Base-by-base conservation (phyloP, 1,140 invertebrate genomes). In the Drosophila repletoides region DNA sequence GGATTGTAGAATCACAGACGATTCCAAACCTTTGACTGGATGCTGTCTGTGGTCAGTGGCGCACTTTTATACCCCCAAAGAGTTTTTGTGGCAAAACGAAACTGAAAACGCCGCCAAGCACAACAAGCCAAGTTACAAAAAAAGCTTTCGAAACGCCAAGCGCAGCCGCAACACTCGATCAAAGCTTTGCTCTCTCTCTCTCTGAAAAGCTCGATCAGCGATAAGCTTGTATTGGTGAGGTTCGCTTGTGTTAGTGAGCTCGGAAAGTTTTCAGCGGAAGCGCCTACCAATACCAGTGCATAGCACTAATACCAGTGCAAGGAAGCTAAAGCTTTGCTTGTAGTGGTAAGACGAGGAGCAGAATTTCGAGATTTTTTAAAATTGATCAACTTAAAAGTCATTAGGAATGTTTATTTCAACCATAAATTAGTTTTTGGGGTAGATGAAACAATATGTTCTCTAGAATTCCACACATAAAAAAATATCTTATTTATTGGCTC, bases 11-110 rank as follows among this genome's bases (percentile, higher is more conserved):
- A 89, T 79, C 79, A 87, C 87, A 49, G 69, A 69, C 79, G 88
- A 89, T 90, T 90, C 88, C 88, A 89, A 89, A 90, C 86, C 88
- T 89, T 89, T 90, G 93, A 94, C 93, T 94, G 93, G 92, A 93
- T 94, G 92, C 92, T 93, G 92, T 92, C 92, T 91, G 91, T 91
- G 90, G 89, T 90, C 89, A 90, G 91, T 91, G 91, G 91, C 86
- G 91, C 91, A 92, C 93, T 93, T 94, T 91, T 92, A 92, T 92
- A 92, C 91, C 74, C 87, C 70, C 81, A 87, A 76, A 86, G 76
- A 91, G 91, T 92, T 92, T 92, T 86, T 86, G 81, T 86, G 80
- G 67, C 80, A 76, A 86, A 86, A 76, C 80, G 80, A 87, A 86
- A 84, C 79, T 84, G 66, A 84, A 84, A 84, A 58, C 79, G 58